Evolutionary conservation across 2,113 vertebrate genomes (phyloP), one percentile per base, ranked within the genome.

Genomic region (Xiphophorus couchianus): DNA sequence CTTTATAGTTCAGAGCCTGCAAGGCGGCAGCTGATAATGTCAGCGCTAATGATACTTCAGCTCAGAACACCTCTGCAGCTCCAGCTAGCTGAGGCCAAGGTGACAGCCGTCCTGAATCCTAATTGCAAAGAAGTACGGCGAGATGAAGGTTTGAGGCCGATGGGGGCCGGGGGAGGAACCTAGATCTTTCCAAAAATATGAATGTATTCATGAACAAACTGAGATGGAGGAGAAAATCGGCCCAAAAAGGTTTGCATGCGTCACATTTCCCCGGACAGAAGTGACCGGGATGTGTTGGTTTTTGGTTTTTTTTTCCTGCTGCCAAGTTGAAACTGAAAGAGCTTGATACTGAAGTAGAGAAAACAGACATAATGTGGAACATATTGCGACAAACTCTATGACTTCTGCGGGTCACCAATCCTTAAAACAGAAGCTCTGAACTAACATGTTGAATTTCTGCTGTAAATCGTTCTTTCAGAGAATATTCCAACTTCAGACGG

Each of bases 11-110:
- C 84, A 89, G 83, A 91, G 82, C 86, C 84, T 90, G 84, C 64
- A 62, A 80, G 78, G 77, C 87, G 90, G 86, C 88, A 87, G 91
- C 85, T 91, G 88, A 86, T 94, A 92, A 92, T 91, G 91, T 92
- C 91, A 92, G 89, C 86, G 88, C 91, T 90, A 93, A 94, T 93
- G 91, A 93, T 67, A 76, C 80, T 76, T 82, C 83, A 78, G 69
- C 86, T 89, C 75, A 71, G 75, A 92, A 87, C 87, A 85, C 81
- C 84, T 78, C 67, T 63, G 69, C 71, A 54, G 69, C 67, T 72
- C 78, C 69, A 73, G 77, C 78, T 76, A 44, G 30, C 66, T n/a
- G 35, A 77, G 78, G 73, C 79, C 78, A 35, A 81, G 66, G 74
- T 71, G 77, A 62, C 66, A 60, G 60, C 62, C 67, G 54, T 44